phyloP scores from a whole-genome alignment of 2,113 vertebrate species.

The Eulemur macaco region DNA sequence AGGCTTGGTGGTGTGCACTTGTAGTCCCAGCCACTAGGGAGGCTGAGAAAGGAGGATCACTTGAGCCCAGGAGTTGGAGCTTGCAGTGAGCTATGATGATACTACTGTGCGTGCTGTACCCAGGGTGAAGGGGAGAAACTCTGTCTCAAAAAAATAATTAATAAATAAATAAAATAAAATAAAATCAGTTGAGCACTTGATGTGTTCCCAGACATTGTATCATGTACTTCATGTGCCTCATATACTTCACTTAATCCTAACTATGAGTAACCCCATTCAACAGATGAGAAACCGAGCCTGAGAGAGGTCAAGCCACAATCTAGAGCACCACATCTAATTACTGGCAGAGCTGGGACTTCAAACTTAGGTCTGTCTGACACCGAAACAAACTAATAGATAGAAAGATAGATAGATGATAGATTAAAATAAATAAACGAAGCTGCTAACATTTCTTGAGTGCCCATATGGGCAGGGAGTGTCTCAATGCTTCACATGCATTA shows the following conservation, averaged over 20 bases:
- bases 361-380: not conserved
- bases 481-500: not conserved
- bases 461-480: not conserved
- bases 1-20: too few species aligned
- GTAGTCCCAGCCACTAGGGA: too few species aligned
- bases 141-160: too few species aligned
- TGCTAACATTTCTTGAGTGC: not conserved
- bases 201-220: rapidly evolving
- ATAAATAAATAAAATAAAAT: too few species aligned
- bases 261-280: too few species aligned
- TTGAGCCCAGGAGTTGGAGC: too few species aligned
- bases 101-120: too few species aligned
- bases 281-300: not conserved
- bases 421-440: not conserved
- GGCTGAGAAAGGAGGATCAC: too few species aligned
- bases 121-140: too few species aligned
- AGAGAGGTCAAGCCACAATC: not conserved
- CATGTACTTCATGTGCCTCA: rapidly evolving
- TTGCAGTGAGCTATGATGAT: too few species aligned
- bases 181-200: not conserved
- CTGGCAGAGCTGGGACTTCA: not conserved
- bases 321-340: not conserved
- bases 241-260: not conserved
- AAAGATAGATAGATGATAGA: not conserved
- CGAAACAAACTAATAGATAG: not conserved